These are phyloP conservation scores for Dione juno DNA, from an alignment of 2,888 invertebrate species.

Conservation along the genomic window DNA sequence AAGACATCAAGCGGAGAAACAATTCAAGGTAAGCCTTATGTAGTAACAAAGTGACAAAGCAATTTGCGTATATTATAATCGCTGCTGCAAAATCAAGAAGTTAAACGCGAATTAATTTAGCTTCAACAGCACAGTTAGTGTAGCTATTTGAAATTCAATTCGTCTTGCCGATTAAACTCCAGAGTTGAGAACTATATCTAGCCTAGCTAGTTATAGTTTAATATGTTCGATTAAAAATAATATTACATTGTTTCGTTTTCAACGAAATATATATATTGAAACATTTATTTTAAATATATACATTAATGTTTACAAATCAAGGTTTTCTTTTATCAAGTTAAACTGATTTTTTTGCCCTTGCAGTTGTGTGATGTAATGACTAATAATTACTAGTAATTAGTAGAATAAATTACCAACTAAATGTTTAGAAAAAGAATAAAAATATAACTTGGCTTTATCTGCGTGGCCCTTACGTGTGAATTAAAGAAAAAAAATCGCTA, in stretches of 20 bases:
- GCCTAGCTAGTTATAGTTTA: conserved; percentile 29
- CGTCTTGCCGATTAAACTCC: conserved; percentile 38
- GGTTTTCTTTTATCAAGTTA: background rate
- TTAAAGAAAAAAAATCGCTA: too few relatives aligned
- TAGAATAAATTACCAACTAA: too few relatives aligned
- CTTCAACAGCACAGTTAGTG: conserved; percentile 25
- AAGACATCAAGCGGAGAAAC: background rate
- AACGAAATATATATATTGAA: background rate
- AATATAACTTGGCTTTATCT: too few relatives aligned
- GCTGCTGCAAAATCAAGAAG: conserved; percentile 21
- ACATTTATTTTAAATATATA: too few relatives aligned
- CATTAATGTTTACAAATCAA: background rate
- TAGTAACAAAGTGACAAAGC: background rate
- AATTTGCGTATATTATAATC: conserved; percentile 17
- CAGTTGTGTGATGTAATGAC: too few relatives aligned
- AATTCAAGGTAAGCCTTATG: background rate
- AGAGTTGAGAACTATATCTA: conserved; percentile 36
- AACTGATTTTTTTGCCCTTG: background rate
- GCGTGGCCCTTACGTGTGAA: too few relatives aligned
- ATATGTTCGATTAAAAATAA: conserved; percentile 19
- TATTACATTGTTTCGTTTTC: background rate
- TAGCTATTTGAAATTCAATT: conserved; percentile 42
- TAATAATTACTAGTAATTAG: too few relatives aligned
- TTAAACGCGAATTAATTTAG: conserved; percentile 30
- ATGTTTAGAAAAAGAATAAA: too few relatives aligned